Conservation (phyloP, 2,888 invertebrate genomes). For the Eubasilissa splendida region DNA sequence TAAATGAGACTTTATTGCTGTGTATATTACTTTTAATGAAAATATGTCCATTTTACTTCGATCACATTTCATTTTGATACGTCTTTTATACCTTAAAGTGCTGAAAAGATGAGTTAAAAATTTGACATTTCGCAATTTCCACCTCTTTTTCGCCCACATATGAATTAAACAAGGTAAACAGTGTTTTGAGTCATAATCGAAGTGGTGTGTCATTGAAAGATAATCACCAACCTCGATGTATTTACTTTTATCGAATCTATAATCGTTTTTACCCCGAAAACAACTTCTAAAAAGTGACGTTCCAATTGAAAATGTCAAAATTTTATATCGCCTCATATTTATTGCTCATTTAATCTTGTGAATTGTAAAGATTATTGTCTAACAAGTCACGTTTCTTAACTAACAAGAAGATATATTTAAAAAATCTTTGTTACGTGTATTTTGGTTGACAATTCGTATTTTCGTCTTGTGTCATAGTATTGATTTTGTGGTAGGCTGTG, state of each 20-base stretch:
- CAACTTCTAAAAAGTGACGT: too few species aligned
- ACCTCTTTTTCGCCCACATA: slow-evolving; percentile 42
- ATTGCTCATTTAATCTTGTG: too few species aligned
- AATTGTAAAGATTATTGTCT: too few species aligned
- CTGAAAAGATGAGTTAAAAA: slow-evolving; percentile 12
- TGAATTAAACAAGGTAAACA: slow-evolving; percentile 23
- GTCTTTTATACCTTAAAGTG: background rate
- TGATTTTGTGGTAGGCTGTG: slow-evolving; percentile 55
- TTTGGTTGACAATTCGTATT: background rate
- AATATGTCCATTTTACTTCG: background rate
- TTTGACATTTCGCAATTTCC: slow-evolving; percentile 48
- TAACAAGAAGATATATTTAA: background rate
- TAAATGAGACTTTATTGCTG: background rate
- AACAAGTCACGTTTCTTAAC: too few species aligned
- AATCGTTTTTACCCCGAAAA: background rate
- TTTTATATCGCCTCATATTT: too few species aligned
- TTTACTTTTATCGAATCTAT: background rate
- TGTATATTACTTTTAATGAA: background rate
- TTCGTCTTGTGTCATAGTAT: slow-evolving; percentile 40
- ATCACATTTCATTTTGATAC: background rate
- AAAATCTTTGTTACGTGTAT: background rate
- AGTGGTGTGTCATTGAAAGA: slow-evolving; percentile 16
- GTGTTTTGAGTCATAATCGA: slow-evolving; percentile 28
- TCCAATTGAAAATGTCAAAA: too few species aligned
- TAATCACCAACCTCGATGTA: slow-evolving; percentile 4